Evolutionary conservation across 2,888 invertebrate genomes (phyloP), one percentile per base, ranked within the genome.

Genomic region (Byasa hedistus): DNA sequence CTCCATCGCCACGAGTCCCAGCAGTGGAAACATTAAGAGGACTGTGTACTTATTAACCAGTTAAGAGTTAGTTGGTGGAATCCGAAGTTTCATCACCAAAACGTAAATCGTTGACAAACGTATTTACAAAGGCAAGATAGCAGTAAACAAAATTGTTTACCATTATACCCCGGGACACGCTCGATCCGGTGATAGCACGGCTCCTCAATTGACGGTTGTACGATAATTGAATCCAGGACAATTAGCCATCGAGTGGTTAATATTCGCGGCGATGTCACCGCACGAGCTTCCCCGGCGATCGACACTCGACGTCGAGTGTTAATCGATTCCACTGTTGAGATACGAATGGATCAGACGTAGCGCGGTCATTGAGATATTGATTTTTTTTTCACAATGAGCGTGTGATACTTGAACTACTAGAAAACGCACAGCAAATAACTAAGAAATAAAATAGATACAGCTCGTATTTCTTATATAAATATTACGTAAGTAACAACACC

Each of bases 221-320:
- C 85, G 86, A 87, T 91, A 91, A 89, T 89, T 87, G 90, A 87
- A 88, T 87, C 81, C 83, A 82, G 89, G 84, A 89, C 90, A 90
- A 90, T 91, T 89, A 89, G 84, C 85, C 77, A 83, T 85, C 80
- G 87, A 90, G 89, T 89, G 90, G 87, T 83, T 87, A 88, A 89
- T 89, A 88, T 89, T 86, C 84, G 83, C 82, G 84, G 75, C 76
- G 79, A 82, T 87, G 88, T 86, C 88, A 87, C 78, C 78, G 80
- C 81, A 79, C 79, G 82, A 84, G 84, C 80, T 80, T 77, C 81
- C 84, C 84, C 82, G 80, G 81, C 80, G 83, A 81, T 86, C 82
- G 77, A 83, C 77, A 76, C 75, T 78, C 52, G 54, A 66, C 59
- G 79, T 86, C 73, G 80, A 85, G 85, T 81, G 85, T 82, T 81